Percentiles rank a stretch among this genome's conserved stretches.
Evolutionary conservation across 2,113 vertebrate species (phyloP).

Genomic region (Eulemur rufifrons): DNA sequence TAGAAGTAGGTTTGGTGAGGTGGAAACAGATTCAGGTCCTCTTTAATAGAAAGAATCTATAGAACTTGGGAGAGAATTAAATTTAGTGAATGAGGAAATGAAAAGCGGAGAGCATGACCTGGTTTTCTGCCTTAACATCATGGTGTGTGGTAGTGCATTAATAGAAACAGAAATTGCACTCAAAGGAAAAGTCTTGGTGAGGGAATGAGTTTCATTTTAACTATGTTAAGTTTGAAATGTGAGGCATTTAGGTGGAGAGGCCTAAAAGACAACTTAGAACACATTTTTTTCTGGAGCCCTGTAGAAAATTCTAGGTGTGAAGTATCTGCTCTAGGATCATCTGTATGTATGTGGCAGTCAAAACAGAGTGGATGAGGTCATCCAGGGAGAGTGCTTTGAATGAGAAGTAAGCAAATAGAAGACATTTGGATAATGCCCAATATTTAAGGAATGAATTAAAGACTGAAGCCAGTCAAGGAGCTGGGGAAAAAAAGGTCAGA

Average conservation of each 20-base stretch:
- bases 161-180: neutral
- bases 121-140: neutral
- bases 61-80: neutral
- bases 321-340: neutral
- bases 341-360: neutral
- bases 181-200: neutral
- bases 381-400: neutral
- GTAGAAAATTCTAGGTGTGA: neutral
- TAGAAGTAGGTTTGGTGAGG: neutral
- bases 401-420: neutral
- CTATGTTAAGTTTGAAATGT: neutral
- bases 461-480: neutral
- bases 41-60: neutral
- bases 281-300: neutral
- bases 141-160: neutral
- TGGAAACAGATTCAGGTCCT: neutral
- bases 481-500: neutral
- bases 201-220: neutral
- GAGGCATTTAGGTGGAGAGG: neutral
- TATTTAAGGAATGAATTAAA: neutral
- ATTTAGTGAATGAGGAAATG: neutral
- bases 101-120: neutral
- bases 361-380: neutral
- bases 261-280: neutral
- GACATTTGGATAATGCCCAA: neutral